Evolutionary conservation across 2,888 invertebrate species (phyloP).

Genomic region (Dicyrtomina minuta): DNA sequence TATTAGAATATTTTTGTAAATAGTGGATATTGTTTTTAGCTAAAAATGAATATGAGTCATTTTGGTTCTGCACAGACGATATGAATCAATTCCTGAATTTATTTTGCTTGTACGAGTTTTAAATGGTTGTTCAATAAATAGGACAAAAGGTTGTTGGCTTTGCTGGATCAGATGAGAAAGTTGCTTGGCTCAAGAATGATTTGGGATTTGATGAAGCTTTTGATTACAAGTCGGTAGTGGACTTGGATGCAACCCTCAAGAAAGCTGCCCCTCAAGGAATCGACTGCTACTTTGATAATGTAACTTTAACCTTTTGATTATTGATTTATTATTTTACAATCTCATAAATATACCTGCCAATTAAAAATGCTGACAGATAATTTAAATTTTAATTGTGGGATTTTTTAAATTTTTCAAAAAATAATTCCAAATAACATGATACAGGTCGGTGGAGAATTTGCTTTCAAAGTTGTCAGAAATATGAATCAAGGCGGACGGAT

Average conservation of each 20-base stretch:
- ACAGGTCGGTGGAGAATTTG: conserved; percentile 69
- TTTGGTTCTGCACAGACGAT: too few relatives aligned
- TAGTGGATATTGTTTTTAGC: too few relatives aligned
- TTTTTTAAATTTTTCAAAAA: too few relatives aligned
- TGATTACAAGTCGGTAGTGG: conserved; percentile 68
- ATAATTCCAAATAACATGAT: too few relatives aligned
- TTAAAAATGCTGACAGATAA: not conserved
- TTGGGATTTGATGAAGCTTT: conserved; percentile 69
- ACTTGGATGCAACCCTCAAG: conserved; percentile 62
- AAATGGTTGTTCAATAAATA: too few relatives aligned
- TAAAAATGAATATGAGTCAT: too few relatives aligned
- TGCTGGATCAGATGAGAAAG: conserved; percentile 72
- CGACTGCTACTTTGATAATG: conserved; percentile 77
- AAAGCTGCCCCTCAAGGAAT: conserved; percentile 68
- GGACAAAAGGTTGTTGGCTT: conserved; percentile 71
- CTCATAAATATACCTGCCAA: not conserved
- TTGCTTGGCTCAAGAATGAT: conserved; percentile 65
- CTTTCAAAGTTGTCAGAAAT: conserved; percentile 62
- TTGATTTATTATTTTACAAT: too few relatives aligned
- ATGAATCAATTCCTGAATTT: not conserved
- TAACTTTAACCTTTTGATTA: too few relatives aligned
- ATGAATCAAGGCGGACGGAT: conserved; percentile 67
- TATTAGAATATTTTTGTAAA: too few relatives aligned
- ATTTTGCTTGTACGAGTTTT: not conserved
- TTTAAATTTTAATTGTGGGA: too few relatives aligned